Evolutionary conservation across 2,888 invertebrate species (phyloP).

Genomic region (Clanis bilineata): DNA sequence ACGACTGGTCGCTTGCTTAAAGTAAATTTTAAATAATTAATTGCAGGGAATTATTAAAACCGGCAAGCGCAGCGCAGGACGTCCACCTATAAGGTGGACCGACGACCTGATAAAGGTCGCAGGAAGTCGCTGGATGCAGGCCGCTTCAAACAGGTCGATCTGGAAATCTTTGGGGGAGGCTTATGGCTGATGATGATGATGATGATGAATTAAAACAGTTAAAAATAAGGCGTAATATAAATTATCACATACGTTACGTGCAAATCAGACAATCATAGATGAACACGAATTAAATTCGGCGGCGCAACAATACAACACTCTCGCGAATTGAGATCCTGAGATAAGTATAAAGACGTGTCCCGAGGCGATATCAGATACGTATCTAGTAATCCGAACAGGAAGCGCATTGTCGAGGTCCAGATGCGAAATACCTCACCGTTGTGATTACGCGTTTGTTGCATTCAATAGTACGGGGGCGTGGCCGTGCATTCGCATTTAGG

Average conservation of each 20-base stretch:
- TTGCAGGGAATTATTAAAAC: too few species aligned
- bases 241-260: background rate
- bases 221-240: too few species aligned
- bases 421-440: conserved; percentile 75
- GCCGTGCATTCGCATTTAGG: conserved; percentile 55
- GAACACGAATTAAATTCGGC: conserved; percentile 27
- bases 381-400: conserved; percentile 80
- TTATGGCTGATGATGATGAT: too few species aligned
- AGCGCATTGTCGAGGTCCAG: conserved; percentile 72
- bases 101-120: too few species aligned
- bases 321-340: conserved; percentile 52
- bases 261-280: conserved; percentile 19
- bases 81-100: too few species aligned
- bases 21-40: too few species aligned
- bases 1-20: too few species aligned
- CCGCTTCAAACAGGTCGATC: too few species aligned
- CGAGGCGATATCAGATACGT: conserved; percentile 68
- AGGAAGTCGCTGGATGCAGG: too few species aligned
- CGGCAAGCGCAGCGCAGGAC: too few species aligned
- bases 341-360: conserved; percentile 62
- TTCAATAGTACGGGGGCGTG: conserved; percentile 70
- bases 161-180: too few species aligned
- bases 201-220: too few species aligned
- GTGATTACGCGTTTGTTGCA: conserved; percentile 35
- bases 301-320: conserved; percentile 40